Base-by-base conservation (phyloP, 2,888 invertebrate species). In the Phalera bucephala region DNA sequence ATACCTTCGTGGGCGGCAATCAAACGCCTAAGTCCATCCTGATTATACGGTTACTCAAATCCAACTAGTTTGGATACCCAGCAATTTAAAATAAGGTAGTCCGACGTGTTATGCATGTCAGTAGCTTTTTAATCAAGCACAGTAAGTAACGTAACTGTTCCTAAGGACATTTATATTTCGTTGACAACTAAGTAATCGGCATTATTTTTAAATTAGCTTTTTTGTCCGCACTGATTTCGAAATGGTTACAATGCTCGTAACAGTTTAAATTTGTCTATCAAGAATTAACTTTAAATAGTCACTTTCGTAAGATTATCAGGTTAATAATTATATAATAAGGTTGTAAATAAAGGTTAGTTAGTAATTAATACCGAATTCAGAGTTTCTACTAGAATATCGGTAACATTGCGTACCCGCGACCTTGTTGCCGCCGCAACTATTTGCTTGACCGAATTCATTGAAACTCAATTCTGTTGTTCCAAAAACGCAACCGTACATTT, bases 401-500 rank as follows among this genome's bases (percentile, higher is more conserved):
- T 55, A 64, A 61, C 47, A 57, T 75, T 75, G 70, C 71, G 62
- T 64, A 69, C 45, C 35, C 13, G 37, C 62, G 72, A 67, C 77
- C 75, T 77, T 76, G 70, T 47, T 50, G 54, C 63, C 47, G 62
- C 60, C 52, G 64, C 64, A 72, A 68, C 64, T 63, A 64, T 62
- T 67, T 68, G 67, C 69, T 72, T 67, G 68, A 66, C 67, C 71
- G 68, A 75, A 72, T 71, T 66, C 60, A 69, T 64, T 72, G 65
- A 71, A 71, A 69, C 56, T 55, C 41, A 50, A 55, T 55, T 63
- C 58, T 54, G 46, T 46, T 61, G 61, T 59, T 49, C 46, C 52
- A 64, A 60, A n/a, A 69, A 64, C 50, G 43, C 51, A 63, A 63
- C 45, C 34, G 43, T 45, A 50, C 45, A 52, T 48, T n/a, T 49